phyloP scores from a whole-genome alignment of 2,797 vertebrate species.

The Anguilla megastoma region DNA sequence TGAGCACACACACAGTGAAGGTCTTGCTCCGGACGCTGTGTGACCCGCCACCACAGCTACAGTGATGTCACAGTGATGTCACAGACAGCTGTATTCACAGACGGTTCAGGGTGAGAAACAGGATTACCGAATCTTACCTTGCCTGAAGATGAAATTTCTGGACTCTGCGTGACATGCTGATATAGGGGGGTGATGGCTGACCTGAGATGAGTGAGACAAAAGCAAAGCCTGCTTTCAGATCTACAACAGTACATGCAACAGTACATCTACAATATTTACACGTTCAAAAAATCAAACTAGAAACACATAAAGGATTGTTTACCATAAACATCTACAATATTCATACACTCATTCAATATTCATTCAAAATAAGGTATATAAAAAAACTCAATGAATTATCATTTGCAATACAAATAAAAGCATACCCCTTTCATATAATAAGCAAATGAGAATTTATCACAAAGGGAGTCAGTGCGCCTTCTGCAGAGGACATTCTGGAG shows the following conservation, averaged over 20 bases:
- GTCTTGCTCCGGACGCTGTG: background rate
- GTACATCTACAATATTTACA: background rate
- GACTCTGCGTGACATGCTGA: conserved; percentile 96
- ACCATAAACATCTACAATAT: background rate
- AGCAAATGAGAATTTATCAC: background rate
- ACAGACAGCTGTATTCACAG: background rate
- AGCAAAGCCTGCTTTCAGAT: conserved; percentile 11
- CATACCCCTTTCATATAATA: background rate
- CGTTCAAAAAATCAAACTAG: background rate
- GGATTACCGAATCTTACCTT: conserved; percentile 77
- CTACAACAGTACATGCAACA: background rate
- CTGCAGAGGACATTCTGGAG: too few species aligned
- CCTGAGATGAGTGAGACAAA: conserved; percentile 69
- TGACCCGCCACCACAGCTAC: background rate
- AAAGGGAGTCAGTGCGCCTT: background rate
- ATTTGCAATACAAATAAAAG: background rate
- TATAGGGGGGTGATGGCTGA: conserved; percentile 96
- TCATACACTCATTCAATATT: background rate
- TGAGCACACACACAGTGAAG: conserved; percentile 27
- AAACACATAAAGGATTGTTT: background rate
- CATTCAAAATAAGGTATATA: background rate
- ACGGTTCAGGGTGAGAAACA: background rate
- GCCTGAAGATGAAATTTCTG: conserved; percentile 92
- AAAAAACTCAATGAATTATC: background rate
- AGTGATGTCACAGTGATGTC: background rate